A percentile compares a stretch with the other conserved stretches of the same genome.
Evolutionary conservation across 2,113 vertebrate species (phyloP).

Genomic region (human (Homo sapiens)): DNA sequence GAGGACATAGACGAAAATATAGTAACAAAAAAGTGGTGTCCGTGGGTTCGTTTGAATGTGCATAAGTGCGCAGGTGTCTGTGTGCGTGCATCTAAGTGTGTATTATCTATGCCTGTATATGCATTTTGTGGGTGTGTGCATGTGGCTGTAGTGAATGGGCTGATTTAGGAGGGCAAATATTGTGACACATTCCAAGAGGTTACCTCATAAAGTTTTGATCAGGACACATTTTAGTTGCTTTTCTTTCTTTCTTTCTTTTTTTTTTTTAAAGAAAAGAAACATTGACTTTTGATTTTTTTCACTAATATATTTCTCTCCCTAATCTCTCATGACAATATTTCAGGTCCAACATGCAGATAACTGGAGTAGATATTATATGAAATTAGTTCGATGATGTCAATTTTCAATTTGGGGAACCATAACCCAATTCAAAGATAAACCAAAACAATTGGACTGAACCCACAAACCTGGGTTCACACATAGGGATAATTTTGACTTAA

Average conservation of each 20-base stretch:
- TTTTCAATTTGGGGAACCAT: background rate
- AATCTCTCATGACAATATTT: background rate
- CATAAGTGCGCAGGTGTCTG: no score
- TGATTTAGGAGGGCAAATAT: background rate
- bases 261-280: background rate
- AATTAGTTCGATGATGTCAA: background rate
- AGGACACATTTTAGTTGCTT: background rate
- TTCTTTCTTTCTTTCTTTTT: background rate
- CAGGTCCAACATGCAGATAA: background rate
- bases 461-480: background rate
- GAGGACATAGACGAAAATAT: background rate
- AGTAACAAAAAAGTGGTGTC: background rate
- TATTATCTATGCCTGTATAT: background rate
- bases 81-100: background rate
- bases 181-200: background rate
- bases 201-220: background rate
- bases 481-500: background rate
- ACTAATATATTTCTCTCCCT: background rate
- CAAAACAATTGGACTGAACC: background rate
- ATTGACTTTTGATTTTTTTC: background rate
- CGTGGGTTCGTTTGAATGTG: background rate
- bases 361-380: background rate
- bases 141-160: background rate
- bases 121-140: background rate
- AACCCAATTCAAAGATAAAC: background rate